Conservation (phyloP, 2,113 vertebrate genomes). For the Picathartes gymnocephalus region DNA sequence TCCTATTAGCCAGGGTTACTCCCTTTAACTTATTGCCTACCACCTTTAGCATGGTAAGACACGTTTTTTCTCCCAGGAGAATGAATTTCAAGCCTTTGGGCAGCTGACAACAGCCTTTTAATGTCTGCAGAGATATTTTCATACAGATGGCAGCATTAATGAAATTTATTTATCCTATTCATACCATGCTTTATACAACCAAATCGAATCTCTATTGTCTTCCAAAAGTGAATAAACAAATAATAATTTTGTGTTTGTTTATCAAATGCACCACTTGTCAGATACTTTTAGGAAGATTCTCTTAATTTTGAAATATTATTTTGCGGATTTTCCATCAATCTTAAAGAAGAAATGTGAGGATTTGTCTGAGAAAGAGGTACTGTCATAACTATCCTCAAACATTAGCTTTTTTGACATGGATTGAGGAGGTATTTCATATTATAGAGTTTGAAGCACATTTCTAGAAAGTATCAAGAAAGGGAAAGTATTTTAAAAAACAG, state of each 20-base stretch:
- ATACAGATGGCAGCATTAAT: not conserved
- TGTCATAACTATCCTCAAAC: not conserved
- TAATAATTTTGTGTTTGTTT: not conserved
- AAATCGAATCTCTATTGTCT: not conserved
- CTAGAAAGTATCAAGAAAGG: not conserved
- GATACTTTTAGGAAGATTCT: not conserved
- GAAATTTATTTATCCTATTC: not conserved
- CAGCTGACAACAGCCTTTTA: not conserved
- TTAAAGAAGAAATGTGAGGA: not conserved
- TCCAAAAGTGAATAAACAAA: not conserved
- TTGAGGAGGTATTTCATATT: not conserved
- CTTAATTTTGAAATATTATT: not conserved
- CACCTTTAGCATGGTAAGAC: not conserved
- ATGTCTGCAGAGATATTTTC: not conserved
- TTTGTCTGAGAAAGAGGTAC: not conserved
- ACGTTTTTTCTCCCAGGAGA: not conserved
- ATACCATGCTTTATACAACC: not conserved
- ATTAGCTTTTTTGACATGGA: not conserved
- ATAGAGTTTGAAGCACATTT: fast-evolving
- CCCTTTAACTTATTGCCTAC: not conserved
- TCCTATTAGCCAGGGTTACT: not conserved
- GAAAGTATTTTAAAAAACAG: not conserved
- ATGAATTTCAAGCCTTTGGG: not conserved
- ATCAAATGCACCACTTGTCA: not conserved
- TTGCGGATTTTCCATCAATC: not conserved